Base-by-base conservation (phyloP, 2,888 invertebrate species). In the Seira musarum region DNA sequence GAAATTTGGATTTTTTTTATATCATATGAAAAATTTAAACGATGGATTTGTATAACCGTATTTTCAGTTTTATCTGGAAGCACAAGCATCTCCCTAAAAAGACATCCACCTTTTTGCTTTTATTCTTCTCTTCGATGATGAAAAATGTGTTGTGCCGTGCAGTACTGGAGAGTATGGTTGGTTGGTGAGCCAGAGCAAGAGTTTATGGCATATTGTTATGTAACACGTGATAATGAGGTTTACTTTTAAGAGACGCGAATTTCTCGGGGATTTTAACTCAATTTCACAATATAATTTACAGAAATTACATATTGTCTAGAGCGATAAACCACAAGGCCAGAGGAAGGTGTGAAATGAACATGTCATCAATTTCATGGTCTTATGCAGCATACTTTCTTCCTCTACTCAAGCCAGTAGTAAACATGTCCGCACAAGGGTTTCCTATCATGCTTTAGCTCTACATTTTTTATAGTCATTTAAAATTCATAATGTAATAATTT, bases 401-500 rank as follows among this genome's bases (percentile, higher is more conserved):
- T 40, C 40, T 13, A n/a, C n/a, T n/a, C n/a, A n/a, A n/a, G n/a
- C n/a, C n/a, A n/a, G n/a, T 30, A 30, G 30, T 60, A 21, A 60
- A 22, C 60, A 60, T 60, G 30, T 30, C 30, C 30, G 30, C 30
- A 30, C 3, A n/a, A 8, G 53, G 8, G 30, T 30, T 49, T n/a
- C 2, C 3, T 49, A 15, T 13, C 40, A 40, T 40, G 49, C 15
- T 49, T 49, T 49, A 49, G 49, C 49, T n/a, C 17, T 8, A 49
- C 49, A 49, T 60, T 60, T 60, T n/a, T 60, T 60, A 60, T 60
- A 15, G 60, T 60, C 60, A 60, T 60, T 60, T 60, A 60, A 60
- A 60, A 60, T 60, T 60, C 60, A 60, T 60, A 60, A 19, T 22
- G 60, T 13, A n/a, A 49, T n/a, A 60, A 60, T n/a, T 60, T 49